Evolutionary conservation across 2,888 invertebrate species (phyloP).

Genomic region (Keiferia lycopersicella): DNA sequence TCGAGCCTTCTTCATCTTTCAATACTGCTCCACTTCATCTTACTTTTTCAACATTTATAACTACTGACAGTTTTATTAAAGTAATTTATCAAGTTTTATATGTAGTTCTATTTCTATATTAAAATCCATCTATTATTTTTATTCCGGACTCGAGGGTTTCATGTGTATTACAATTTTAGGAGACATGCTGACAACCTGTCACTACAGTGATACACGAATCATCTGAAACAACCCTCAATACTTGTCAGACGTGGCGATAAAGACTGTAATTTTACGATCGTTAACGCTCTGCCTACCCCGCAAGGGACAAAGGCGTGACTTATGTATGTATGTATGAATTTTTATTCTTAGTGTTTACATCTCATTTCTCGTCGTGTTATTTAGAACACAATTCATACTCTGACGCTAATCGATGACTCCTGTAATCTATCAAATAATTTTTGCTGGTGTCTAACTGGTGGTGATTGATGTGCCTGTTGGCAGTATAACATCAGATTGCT

Average conservation of each 20-base stretch:
- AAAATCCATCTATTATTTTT: slow-evolving; percentile 44
- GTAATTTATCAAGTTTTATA: slow-evolving; percentile 30
- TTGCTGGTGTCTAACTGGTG: background rate
- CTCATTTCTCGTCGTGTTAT: background rate
- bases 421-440: slow-evolving; percentile 19
- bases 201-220: too few relatives aligned
- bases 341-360: slow-evolving; percentile 42
- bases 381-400: background rate
- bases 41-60: slow-evolving; percentile 40
- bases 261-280: too few relatives aligned
- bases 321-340: too few relatives aligned
- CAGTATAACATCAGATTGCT: background rate
- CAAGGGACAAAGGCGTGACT: too few relatives aligned
- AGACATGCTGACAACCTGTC: too few relatives aligned
- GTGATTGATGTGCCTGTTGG: slow-evolving; percentile 6
- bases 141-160: too few relatives aligned
- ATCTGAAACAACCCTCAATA: too few relatives aligned
- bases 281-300: too few relatives aligned
- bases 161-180: too few relatives aligned
- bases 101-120: slow-evolving; percentile 45
- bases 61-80: slow-evolving; percentile 43
- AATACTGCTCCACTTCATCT: slow-evolving; percentile 50
- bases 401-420: slow-evolving; percentile 20
- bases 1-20: slow-evolving; percentile 36
- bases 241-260: too few relatives aligned